Evolutionary conservation across 2,113 vertebrate genomes (phyloP), one percentile per base, ranked within the genome.

Genomic region (Myiozetetes cayanensis): DNA sequence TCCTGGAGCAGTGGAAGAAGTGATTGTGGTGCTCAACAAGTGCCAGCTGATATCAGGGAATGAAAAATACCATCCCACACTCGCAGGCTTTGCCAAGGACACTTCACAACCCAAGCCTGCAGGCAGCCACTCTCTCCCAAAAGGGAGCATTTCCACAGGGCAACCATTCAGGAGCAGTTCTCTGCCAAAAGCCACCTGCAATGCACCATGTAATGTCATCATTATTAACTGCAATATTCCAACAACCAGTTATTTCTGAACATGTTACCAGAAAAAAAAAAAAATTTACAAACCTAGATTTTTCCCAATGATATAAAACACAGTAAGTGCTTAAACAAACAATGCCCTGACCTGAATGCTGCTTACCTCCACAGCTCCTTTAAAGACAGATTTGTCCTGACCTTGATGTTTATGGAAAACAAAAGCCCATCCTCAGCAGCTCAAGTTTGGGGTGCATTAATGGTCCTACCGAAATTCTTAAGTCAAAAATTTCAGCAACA

Each of bases 161-260:
- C 37, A 74, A 8, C 58, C 7, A 0, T 49, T 91, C 37, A 20
- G 65, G 53, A 89, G 81, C 16, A 2, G 50, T 14, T 58, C 6
- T 4, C 62, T 22, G 41, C 85, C 83, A 72, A 58, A 90, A 89
- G 56, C 92, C 87, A 86, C 75, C 68, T 80, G 87, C 72, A 90
- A 10, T 52, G 72, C 75, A 49, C 82, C 62, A 70, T 3, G 23
- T 12, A 63, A 61, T 23, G 68, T 18, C 63, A 88, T 23, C 24
- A 8, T 59, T 70, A 92, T 89, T 43, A 92, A 93, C 0, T 68
- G 79, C 65, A 90, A 4, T 11, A 8, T 63, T 56, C 12, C 9
- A 12, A 75, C 58, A 50, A 44, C 19, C 46, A 82, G 49, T 46
- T 71, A 43, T 37, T 94, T 75, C 72, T 85, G 68, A 87, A 65